These are phyloP conservation scores for Piscicola geometra DNA, from an alignment of 2,888 invertebrate genomes.

Conservation along the genomic window DNA sequence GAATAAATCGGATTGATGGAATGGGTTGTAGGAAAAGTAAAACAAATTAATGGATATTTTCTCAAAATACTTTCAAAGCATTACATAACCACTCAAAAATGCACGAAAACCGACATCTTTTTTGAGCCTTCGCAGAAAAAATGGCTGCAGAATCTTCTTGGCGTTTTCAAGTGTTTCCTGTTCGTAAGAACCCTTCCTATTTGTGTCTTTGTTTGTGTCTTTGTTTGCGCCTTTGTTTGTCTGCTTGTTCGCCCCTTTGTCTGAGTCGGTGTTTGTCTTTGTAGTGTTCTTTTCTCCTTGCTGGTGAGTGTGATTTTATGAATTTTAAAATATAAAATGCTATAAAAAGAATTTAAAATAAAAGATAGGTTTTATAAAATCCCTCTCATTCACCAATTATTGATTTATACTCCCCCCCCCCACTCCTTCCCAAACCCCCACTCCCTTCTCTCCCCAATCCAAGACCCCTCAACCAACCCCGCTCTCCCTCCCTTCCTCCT, in stretches of 20 bases:
- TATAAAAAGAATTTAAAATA: too few relatives aligned
- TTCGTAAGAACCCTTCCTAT: constrained; percentile 69
- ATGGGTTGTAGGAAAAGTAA: not conserved
- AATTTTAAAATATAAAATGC: too few relatives aligned
- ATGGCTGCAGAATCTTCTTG: constrained; percentile 91
- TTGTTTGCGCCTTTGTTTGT: constrained; percentile 23
- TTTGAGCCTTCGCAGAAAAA: constrained; percentile 81
- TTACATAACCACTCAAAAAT: not conserved
- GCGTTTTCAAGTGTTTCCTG: constrained; percentile 84
- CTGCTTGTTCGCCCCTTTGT: not conserved
- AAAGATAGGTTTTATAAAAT: too few relatives aligned
- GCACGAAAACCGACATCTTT: constrained; percentile 63
- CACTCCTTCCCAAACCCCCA: not conserved
- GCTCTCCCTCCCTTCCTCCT: not conserved
- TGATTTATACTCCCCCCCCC: not conserved
- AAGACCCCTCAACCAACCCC: not conserved
- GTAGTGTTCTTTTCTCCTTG: not conserved
- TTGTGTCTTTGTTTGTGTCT: constrained; percentile 26
- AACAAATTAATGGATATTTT: not conserved
- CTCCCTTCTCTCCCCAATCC: not conserved
- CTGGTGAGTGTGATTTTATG: not conserved
- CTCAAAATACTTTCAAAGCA: not conserved
- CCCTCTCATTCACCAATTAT: not conserved
- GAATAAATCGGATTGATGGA: not conserved
- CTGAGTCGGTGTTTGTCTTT: too few relatives aligned